Percentiles rank a stretch among this genome's conserved stretches.
phyloP scores from a whole-genome alignment of 2,888 invertebrate genomes.

The Caenorhabditis virilis region DNA sequence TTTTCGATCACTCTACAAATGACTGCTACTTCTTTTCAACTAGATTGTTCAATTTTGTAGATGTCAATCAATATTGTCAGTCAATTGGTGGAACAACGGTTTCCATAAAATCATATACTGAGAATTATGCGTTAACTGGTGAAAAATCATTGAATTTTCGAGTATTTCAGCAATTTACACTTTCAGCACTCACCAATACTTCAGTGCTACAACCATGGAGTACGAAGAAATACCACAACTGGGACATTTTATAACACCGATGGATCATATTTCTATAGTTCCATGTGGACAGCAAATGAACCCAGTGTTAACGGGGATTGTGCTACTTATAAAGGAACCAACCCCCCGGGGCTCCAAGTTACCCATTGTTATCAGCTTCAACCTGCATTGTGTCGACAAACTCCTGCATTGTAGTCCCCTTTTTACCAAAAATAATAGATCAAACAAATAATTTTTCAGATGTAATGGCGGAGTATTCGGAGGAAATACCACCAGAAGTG shows the following conservation, averaged over 20 bases:
- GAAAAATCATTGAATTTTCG: neutral
- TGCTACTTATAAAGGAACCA: slow-evolving; percentile 14
- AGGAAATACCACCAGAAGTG: slow-evolving; percentile 73
- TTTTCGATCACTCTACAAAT: slow-evolving; percentile 8
- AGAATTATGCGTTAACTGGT: slow-evolving; percentile 13
- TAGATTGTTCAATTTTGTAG: slow-evolving; percentile 18
- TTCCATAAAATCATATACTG: slow-evolving; percentile 4
- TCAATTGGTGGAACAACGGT: slow-evolving; percentile 22
- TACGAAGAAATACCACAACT: slow-evolving; percentile 16
- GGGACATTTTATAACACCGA: slow-evolving; percentile 22
- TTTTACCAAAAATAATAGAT: neutral
- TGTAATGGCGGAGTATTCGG: slow-evolving; percentile 72
- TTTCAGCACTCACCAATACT: slow-evolving; percentile 14
- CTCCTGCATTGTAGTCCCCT: slow-evolving; percentile 11
- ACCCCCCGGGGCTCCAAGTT: slow-evolving; percentile 13
- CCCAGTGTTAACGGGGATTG: slow-evolving; percentile 30
- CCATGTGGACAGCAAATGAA: slow-evolving; percentile 23
- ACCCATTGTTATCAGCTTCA: slow-evolving; percentile 34
- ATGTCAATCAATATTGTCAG: slow-evolving; percentile 12
- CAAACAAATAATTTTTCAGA: slow-evolving; percentile 6
- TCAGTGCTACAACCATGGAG: slow-evolving; percentile 18
- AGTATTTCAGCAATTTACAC: neutral
- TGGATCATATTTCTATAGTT: slow-evolving; percentile 13
- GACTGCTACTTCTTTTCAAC: slow-evolving; percentile 16
- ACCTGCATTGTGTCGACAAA: slow-evolving; percentile 32